Evolutionary conservation across 2,888 invertebrate species (phyloP).

Genomic region (Philonicus albiceps): DNA sequence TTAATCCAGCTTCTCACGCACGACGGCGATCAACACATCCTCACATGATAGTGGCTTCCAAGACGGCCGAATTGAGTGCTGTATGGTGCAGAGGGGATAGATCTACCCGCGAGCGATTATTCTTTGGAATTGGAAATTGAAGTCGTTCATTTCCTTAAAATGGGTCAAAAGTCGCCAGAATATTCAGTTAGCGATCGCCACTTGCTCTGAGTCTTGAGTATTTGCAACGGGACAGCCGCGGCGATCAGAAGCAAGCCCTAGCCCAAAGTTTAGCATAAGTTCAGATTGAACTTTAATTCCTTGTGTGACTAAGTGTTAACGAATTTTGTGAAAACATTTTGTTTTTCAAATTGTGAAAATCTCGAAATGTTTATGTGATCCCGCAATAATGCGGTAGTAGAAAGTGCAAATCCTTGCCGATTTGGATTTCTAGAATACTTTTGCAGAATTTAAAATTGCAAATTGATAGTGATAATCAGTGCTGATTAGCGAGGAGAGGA

Average conservation of each 20-base stretch:
- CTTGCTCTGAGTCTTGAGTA: constrained; percentile 55
- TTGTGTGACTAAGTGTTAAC: background rate
- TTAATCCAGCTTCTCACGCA: background rate
- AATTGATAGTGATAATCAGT: background rate
- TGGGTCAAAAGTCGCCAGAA: constrained; percentile 61
- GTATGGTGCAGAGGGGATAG: background rate
- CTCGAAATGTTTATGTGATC: background rate
- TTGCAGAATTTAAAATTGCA: background rate
- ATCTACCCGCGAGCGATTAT: background rate
- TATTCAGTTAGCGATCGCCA: constrained; percentile 50
- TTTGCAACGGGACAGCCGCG: constrained; percentile 63
- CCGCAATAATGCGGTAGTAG: background rate
- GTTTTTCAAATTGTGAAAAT: background rate
- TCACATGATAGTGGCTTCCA: background rate
- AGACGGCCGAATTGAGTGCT: background rate
- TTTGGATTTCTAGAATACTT: background rate
- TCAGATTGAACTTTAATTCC: constrained; percentile 44
- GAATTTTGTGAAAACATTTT: background rate
- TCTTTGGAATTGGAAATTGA: constrained; percentile 32
- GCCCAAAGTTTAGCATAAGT: constrained; percentile 41
- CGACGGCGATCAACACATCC: background rate
- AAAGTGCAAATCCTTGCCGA: background rate
- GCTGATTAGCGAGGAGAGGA: background rate
- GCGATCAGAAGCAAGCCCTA: constrained; percentile 58
- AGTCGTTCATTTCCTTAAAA: constrained; percentile 57